Conservation (phyloP, 2,113 vertebrate species). For the cattle (Bos taurus) region DNA sequence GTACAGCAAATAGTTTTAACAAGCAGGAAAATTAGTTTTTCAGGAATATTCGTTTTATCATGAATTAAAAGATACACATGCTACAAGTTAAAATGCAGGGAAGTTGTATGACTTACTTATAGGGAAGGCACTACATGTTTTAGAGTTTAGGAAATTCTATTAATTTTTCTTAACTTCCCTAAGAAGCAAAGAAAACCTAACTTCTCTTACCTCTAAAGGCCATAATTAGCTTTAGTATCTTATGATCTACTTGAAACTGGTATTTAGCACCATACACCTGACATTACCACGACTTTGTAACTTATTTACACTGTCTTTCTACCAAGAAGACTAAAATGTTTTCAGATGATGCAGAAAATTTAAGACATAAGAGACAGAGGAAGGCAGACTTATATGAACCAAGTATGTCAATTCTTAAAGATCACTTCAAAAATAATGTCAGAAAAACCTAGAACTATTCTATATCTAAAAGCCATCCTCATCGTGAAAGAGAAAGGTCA, state of each 20-base stretch:
- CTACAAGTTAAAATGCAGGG: background rate
- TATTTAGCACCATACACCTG: background rate
- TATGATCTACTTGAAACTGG: background rate
- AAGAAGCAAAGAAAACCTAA: conserved; percentile 22
- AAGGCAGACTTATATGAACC: background rate
- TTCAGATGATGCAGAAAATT: background rate
- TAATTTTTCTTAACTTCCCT: background rate
- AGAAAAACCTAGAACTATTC: background rate
- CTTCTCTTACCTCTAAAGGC: background rate
- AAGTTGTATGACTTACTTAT: background rate
- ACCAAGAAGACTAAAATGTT: background rate
- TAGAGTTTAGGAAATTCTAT: background rate
- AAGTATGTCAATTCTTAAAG: background rate
- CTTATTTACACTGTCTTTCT: background rate
- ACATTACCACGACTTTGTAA: background rate
- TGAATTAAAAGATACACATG: background rate
- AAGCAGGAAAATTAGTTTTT: background rate
- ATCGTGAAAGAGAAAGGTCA: background rate
- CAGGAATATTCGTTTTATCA: background rate
- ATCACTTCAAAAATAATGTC: background rate
- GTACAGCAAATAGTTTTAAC: background rate
- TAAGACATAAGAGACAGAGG: background rate
- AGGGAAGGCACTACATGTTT: background rate
- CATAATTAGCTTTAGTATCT: background rate
- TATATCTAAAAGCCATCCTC: background rate